These are phyloP conservation scores for Isichthys henryi DNA, from an alignment of 2,113 vertebrate species.

Conservation along the genomic window DNA sequence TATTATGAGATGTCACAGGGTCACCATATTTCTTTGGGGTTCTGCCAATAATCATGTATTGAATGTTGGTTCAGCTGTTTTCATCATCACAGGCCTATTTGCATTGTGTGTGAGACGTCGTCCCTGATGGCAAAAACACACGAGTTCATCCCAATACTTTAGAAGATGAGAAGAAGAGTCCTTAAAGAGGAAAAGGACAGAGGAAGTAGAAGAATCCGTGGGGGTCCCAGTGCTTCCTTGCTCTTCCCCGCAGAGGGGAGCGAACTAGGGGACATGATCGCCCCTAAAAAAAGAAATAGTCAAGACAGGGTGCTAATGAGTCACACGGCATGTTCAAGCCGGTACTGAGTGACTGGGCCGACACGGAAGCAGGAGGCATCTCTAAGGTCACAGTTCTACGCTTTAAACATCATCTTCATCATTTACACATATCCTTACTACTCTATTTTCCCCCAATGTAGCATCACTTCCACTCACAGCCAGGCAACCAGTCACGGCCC, in stretches of 20 bases:
- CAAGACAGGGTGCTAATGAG: background rate
- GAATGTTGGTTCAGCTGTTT: constrained; percentile 32
- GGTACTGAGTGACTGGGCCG: background rate
- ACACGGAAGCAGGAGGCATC: background rate
- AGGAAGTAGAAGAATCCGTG: background rate
- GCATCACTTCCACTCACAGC: constrained; percentile 67
- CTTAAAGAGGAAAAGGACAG: background rate
- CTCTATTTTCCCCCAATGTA: constrained; percentile 54
- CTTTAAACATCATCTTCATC: background rate
- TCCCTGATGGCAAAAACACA: constrained; percentile 24
- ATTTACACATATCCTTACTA: background rate
- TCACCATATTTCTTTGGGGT: background rate
- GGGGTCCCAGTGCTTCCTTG: background rate
- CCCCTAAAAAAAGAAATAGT: background rate
- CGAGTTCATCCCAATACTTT: constrained; percentile 17
- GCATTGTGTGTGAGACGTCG: constrained; percentile 20
- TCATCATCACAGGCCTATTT: constrained; percentile 26
- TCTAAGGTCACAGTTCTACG: background rate
- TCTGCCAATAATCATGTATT: constrained; percentile 28
- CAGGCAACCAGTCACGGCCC: background rate
- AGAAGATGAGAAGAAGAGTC: constrained; percentile 11
- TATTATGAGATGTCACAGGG: constrained; percentile 14
- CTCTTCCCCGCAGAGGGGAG: constrained; percentile 5
- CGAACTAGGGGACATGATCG: background rate
- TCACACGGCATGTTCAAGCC: background rate